Evolutionary conservation across 2,888 invertebrate species (phyloP), one percentile per base, ranked within the genome.

Genomic region (Mimumesa dahlbomi): DNA sequence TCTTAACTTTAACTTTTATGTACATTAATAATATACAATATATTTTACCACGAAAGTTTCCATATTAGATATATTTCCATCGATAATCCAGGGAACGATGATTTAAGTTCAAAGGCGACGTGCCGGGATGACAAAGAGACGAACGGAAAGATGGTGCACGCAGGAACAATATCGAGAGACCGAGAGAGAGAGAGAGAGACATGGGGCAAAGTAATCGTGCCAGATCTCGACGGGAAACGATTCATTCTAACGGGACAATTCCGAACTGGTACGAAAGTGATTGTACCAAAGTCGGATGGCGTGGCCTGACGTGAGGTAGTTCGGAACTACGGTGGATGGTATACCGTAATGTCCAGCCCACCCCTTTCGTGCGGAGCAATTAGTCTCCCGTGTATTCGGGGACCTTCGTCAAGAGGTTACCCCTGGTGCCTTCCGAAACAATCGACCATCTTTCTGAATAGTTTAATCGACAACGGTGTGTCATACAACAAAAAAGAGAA

Each of bases 161-260:
- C 14, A 25, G 36, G 40, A 31, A 67, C 65, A 73, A 67, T 73
- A 73, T 77, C 73, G 65, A 53, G 54, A 59, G 48, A n/a, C n/a
- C n/a, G n/a, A n/a, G n/a, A n/a, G n/a, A n/a, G n/a, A n/a, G n/a
- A n/a, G n/a, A n/a, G 65, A 52, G 54, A 62, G 62, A 63, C 49
- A 58, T 52, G 43, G 52, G 56, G 61, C 54, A 59, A 75, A 68
- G 70, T 69, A 73, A 75, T 73, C 70, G 75, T 38, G 54, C 45
- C 21, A 48, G 67, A 68, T 53, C 61, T 42, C 29, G 61, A 63
- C 48, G 50, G 70, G 73, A 63, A 76, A 43, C 73, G 70, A 70
- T 70, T 75, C 75, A 50, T 75, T 70, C 54, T 58, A 63, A 58
- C 62, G 56, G 67, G 75, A 77, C 77, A 75, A 73, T 77, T 75